Evolutionary conservation across 1,140 invertebrate genomes (phyloP).

Genomic region (Zaprionus gabonicus): DNA sequence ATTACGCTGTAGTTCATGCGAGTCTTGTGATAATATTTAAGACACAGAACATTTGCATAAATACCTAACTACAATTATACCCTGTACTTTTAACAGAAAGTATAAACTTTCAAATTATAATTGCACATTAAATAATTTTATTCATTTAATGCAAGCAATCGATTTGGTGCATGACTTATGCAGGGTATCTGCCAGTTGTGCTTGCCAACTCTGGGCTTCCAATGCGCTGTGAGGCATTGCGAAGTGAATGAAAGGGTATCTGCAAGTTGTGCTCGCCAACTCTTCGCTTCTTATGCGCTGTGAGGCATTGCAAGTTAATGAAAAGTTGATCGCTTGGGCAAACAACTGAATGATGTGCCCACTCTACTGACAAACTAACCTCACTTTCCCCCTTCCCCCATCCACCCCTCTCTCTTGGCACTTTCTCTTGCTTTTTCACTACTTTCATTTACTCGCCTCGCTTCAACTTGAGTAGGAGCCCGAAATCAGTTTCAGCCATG

Average conservation of each 20-base stretch:
- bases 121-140: too few species aligned
- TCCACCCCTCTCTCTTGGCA: not conserved
- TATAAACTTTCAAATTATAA: too few species aligned
- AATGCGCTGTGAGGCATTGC: not conserved
- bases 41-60: not conserved
- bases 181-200: not conserved
- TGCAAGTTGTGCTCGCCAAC: not conserved
- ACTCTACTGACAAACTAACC: not conserved
- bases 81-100: not conserved
- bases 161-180: not conserved
- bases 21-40: not conserved
- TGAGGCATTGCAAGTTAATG: not conserved
- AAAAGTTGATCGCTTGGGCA: not conserved
- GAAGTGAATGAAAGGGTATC: not conserved
- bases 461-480: not conserved
- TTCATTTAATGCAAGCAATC: not conserved
- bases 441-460: not conserved
- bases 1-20: not conserved
- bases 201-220: not conserved
- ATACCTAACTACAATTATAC: not conserved
- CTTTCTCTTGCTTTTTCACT: not conserved
- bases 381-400: not conserved
- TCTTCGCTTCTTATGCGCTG: not conserved
- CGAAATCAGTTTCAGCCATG: conserved; percentile 8
- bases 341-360: not conserved